Evolutionary conservation across 2,797 vertebrate genomes (phyloP).

Genomic region (Eptatretus atami): DNA sequence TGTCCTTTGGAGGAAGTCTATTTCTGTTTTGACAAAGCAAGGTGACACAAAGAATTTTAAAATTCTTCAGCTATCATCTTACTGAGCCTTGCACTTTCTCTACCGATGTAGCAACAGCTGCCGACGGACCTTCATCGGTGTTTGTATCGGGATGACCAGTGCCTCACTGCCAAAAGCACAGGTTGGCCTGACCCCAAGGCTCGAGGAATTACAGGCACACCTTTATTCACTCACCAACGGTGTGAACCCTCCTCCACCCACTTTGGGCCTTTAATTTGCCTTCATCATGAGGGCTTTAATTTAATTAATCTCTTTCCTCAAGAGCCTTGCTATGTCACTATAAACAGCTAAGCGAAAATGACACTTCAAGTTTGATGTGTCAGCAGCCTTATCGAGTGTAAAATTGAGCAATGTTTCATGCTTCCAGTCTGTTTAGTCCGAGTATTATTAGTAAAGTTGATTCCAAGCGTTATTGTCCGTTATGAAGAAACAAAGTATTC

Average conservation of each 20-base stretch:
- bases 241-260: slow-evolving; percentile 13
- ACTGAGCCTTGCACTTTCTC: too few species aligned
- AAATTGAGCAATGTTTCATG: slow-evolving; percentile 2
- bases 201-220: slow-evolving; percentile 2
- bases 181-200: not conserved
- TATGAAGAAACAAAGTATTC: too few species aligned
- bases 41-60: too few species aligned
- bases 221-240: not conserved
- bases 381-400: slow-evolving; percentile 2
- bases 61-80: too few species aligned
- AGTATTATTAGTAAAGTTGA: too few species aligned
- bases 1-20: too few species aligned
- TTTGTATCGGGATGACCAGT: too few species aligned
- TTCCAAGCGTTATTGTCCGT: too few species aligned
- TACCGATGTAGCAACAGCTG: too few species aligned
- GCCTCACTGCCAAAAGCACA: too few species aligned
- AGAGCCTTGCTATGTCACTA: slow-evolving; percentile 13
- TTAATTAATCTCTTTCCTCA: slow-evolving; percentile 32
- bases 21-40: too few species aligned
- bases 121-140: too few species aligned
- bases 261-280: slow-evolving; percentile 31
- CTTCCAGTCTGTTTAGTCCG: not conserved
- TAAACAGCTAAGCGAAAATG: slow-evolving; percentile 6
- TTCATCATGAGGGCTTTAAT: slow-evolving; percentile 33
- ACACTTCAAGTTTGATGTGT: slow-evolving; percentile 3